Evolutionary conservation across 2,888 invertebrate species (phyloP).

Genomic region (Drosophila subquinaria): DNA sequence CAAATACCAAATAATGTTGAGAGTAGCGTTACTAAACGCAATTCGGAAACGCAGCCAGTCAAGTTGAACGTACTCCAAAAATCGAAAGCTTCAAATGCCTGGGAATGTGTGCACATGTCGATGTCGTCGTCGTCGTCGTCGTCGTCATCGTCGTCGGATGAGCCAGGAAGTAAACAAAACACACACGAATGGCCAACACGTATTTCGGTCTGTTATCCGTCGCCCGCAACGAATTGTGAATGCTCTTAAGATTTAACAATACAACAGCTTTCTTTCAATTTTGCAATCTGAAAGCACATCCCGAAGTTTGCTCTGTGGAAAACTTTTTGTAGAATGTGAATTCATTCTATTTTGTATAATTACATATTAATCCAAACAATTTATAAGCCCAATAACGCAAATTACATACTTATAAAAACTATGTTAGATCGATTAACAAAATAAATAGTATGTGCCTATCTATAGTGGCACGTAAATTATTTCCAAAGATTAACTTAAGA

Average conservation of each 20-base stretch:
- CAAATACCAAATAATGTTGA: conserved; percentile 4
- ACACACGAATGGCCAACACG: conserved; percentile 41
- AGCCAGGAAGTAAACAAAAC: conserved; percentile 77
- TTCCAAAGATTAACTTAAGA: background rate
- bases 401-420: too few species aligned
- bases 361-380: too few species aligned
- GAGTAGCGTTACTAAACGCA: conserved; percentile 66
- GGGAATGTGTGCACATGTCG: conserved; percentile 70
- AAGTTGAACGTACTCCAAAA: conserved; percentile 79
- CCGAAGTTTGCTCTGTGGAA: background rate
- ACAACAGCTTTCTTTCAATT: background rate
- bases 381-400: too few species aligned
- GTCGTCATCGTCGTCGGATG: conserved; percentile 58
- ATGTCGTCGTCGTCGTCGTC: conserved; percentile 43
- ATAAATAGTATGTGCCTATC: too few species aligned
- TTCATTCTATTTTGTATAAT: too few species aligned
- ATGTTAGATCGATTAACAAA: too few species aligned
- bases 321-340: too few species aligned
- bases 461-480: too few species aligned
- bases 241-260: conserved; percentile 9
- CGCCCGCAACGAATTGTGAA: conserved; percentile 12
- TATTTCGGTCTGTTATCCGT: background rate
- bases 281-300: background rate
- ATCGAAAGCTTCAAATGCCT: conserved; percentile 65
- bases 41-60: conserved; percentile 72